phyloP scores from a whole-genome alignment of 35 echinoderm and acorn worm genomes.

The Strongylocentrotus purpuratus region DNA sequence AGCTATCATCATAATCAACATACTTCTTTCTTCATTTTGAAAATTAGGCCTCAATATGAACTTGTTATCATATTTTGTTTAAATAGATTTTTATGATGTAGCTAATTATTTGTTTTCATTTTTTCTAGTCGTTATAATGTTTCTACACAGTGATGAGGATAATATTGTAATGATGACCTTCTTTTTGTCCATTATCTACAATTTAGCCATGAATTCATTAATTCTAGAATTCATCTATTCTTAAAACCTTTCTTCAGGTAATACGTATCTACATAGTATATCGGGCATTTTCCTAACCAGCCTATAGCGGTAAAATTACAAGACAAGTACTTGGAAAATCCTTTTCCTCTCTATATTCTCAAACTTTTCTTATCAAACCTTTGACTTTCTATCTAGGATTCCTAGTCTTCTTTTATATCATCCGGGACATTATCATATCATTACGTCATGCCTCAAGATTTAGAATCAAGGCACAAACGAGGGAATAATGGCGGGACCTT shows the following conservation, averaged over 20 bases:
- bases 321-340: background rate
- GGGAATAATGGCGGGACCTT: background rate
- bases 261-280: too few relatives aligned
- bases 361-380: background rate
- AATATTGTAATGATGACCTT: background rate
- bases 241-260: background rate
- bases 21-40: too few relatives aligned
- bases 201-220: background rate
- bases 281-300: too few relatives aligned
- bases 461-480: conserved; percentile 46
- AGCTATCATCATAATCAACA: too few relatives aligned
- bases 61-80: too few relatives aligned
- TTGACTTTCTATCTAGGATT: background rate
- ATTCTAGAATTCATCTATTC: background rate
- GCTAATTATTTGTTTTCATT: too few relatives aligned
- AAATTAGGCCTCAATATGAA: too few relatives aligned
- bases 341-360: background rate
- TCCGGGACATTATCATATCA: conserved; percentile 1
- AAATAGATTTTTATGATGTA: too few relatives aligned
- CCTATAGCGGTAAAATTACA: too few relatives aligned
- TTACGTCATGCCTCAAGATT: conserved; percentile 50
- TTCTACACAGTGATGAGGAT: too few relatives aligned
- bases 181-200: background rate
- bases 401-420: background rate
- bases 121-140: too few relatives aligned